Percentiles rank a stretch among this genome's conserved stretches.
phyloP scores from a whole-genome alignment of 2,113 vertebrate genomes.

The Opisthocomus hoazin region DNA sequence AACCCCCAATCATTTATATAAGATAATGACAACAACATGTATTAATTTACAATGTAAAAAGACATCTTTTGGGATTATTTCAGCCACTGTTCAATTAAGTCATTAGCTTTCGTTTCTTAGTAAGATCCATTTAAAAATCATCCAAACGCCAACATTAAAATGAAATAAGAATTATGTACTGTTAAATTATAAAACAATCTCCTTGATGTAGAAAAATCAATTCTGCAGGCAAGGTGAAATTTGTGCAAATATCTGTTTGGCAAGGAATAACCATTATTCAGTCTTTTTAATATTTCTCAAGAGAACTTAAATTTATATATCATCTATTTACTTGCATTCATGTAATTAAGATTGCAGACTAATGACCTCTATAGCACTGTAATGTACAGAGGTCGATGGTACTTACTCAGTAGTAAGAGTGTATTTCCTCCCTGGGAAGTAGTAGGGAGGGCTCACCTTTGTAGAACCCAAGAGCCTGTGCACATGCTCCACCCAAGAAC shows the following conservation, averaged over 20 bases:
- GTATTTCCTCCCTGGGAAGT: not conserved
- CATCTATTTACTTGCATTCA: not conserved
- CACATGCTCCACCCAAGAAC: not conserved
- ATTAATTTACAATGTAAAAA: not conserved
- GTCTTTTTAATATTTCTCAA: not conserved
- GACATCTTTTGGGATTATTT: not conserved
- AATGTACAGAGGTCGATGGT: not conserved
- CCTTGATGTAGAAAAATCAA: constrained; percentile 35
- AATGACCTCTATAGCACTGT: not conserved
- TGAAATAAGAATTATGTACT: constrained; percentile 15
- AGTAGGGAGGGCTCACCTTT: accelerated
- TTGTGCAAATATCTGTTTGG: not conserved
- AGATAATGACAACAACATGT: not conserved
- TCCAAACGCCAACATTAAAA: constrained; percentile 16
- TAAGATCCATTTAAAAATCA: not conserved
- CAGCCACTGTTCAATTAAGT: not conserved
- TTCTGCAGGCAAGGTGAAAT: constrained; percentile 19
- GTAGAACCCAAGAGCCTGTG: not conserved
- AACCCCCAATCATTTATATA: not conserved
- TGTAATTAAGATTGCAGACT: not conserved
- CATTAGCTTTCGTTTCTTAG: constrained; percentile 6
- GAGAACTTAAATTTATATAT: not conserved
- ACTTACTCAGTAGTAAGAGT: not conserved
- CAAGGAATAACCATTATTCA: not conserved
- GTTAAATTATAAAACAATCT: constrained; percentile 35